Base-by-base conservation (phyloP, 2,113 vertebrate genomes). In the Aegotheles bennettii region DNA sequence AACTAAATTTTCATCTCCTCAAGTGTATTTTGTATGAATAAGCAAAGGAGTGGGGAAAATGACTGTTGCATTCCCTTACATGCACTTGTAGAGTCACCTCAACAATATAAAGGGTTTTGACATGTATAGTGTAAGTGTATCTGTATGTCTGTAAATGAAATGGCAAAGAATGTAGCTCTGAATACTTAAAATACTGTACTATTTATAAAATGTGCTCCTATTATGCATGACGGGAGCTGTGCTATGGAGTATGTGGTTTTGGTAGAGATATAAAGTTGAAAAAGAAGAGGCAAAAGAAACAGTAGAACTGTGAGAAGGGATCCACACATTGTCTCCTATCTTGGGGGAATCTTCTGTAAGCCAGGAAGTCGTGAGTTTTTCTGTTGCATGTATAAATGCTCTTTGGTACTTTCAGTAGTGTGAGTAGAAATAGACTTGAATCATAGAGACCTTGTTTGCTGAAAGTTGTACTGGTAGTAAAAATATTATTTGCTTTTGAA, bases 121-220 rank as follows among this genome's bases (percentile, higher is more conserved):
- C 11, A 7, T 0, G 2, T 35, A 13, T 7, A 40, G 18, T 48
- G 7, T 38, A 78, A 73, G 17, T 2, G 0, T 78, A 17, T 70
- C 35, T 59, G 1, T 40, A 4, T 38, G 5, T 59, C 6, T 69
- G 10, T 83, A 29, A 63, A 74, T 61, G 19, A 84, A 71, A 61
- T 47, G 21, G 19, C 36, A 35, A 35, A 26, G 47, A 14, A 3
- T 50, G 12, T 53, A 67, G 31, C 8, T 86, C 53, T 80, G 29
- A 82, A 42, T 71, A 59, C 8, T 80, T 76, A 51, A 67, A 82
- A 42, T 45, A 33, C 8, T 63, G 7, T 84, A 6, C 7, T 51
- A 29, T 51, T 31, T 79, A 14, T 65, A 18, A 75, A 68, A 29
- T 16, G 20, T 1, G 1, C 21, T 78, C 20, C 20, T 79, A 26